These are phyloP conservation scores for Schmidtea mediterranea DNA, from an alignment of 1,140 invertebrate species.

Conservation along the genomic window DNA sequence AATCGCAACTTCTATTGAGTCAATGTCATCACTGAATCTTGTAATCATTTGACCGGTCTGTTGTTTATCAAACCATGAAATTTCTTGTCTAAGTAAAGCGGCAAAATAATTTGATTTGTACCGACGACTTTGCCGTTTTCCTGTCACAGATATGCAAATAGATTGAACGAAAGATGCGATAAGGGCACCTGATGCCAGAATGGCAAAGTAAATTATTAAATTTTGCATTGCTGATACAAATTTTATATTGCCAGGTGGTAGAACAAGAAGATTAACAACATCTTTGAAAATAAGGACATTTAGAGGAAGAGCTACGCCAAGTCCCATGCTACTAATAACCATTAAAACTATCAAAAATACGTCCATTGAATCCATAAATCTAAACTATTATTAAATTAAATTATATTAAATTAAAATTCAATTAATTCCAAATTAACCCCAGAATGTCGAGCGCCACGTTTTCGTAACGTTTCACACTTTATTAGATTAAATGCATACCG, in stretches of 20 bases:
- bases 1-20: slow-evolving; percentile 54
- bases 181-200: slow-evolving; percentile 10
- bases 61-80: slow-evolving; percentile 58
- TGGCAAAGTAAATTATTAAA: too few relatives aligned
- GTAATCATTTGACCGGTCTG: slow-evolving; percentile 20
- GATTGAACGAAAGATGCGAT: slow-evolving; percentile 20
- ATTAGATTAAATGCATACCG: too few relatives aligned
- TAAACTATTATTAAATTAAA: slow-evolving; percentile 8
- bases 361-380: slow-evolving; percentile 9
- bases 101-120: slow-evolving; percentile 37
- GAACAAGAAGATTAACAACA: not conserved
- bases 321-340: slow-evolving; percentile 2
- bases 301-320: slow-evolving; percentile 8
- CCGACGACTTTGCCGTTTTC: slow-evolving; percentile 37
- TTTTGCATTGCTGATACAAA: too few relatives aligned
- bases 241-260: too few relatives aligned
- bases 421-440: too few relatives aligned
- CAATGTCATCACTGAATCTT: slow-evolving; percentile 41
- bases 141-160: slow-evolving; percentile 22
- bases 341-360: slow-evolving; percentile 10
- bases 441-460: too few relatives aligned
- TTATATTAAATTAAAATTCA: not conserved
- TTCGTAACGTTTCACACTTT: too few relatives aligned
- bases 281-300: slow-evolving; percentile 7
- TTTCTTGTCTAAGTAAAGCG: slow-evolving; percentile 53